Conservation (phyloP, 2,797 vertebrate genomes). For the Percopsis omiscomaycus region DNA sequence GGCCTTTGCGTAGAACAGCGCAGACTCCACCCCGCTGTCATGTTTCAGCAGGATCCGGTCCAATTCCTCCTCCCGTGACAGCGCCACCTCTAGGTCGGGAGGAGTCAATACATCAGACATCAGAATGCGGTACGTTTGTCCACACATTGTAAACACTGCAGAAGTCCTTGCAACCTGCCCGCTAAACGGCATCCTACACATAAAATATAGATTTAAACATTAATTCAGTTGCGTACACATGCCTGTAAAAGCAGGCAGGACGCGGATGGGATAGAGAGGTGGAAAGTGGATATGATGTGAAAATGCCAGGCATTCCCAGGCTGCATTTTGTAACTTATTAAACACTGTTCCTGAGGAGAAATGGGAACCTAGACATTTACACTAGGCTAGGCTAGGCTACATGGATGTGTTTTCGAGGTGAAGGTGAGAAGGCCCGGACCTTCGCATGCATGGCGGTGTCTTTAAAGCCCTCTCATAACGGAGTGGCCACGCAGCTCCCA, state of each 20-base stretch:
- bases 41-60: constrained; percentile 86
- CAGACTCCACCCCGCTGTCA: constrained; percentile 90
- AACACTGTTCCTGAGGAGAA: neutral
- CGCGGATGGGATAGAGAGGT: constrained; percentile 15
- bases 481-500: constrained; percentile 36
- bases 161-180: too few relatives aligned
- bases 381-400: too few relatives aligned
- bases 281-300: constrained; percentile 44
- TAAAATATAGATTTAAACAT: constrained; percentile 5
- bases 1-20: constrained; percentile 93
- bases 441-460: constrained; percentile 2
- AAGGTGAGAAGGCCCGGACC: neutral
- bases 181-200: too few relatives aligned
- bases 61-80: constrained; percentile 84
- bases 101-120: constrained; percentile 20
- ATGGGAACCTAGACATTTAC: neutral
- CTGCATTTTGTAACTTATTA: constrained; percentile 17
- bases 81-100: constrained; percentile 52
- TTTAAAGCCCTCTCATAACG: constrained; percentile 19
- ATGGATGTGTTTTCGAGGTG: neutral
- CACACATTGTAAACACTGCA: too few relatives aligned
- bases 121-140: constrained; percentile 8
- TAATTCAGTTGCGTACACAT: constrained; percentile 27
- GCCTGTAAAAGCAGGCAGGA: constrained; percentile 4
- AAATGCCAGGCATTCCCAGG: constrained; percentile 33